A percentile compares a stretch with the other conserved stretches of the same genome.
Conservation (phyloP, 92 coral and sea anemone genomes). For the Isaurus tuberculatus region DNA sequence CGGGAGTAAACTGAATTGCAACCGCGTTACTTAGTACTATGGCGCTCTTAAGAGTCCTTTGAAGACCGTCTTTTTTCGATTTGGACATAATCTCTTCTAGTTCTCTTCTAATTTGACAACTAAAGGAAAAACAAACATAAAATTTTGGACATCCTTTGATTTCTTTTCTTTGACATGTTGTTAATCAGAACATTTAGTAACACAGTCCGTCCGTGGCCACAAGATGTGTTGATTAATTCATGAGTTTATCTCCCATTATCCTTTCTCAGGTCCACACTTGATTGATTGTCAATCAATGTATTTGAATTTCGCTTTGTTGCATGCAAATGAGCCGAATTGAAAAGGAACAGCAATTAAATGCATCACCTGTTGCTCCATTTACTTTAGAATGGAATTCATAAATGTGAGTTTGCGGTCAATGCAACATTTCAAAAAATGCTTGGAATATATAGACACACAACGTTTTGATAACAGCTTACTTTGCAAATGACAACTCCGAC, state of each 20-base stretch:
- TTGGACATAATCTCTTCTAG: slow-evolving; percentile 18
- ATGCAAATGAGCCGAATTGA: slow-evolving; percentile 35
- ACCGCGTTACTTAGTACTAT: slow-evolving; percentile 78
- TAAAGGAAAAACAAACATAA: neutral
- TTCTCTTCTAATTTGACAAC: neutral
- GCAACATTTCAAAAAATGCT: slow-evolving; percentile 8
- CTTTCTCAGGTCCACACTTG: neutral
- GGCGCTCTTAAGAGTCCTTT: slow-evolving; percentile 73
- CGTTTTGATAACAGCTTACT: neutral
- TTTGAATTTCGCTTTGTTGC: neutral
- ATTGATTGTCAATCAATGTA: slow-evolving; percentile 41
- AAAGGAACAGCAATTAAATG: neutral
- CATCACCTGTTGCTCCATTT: slow-evolving; percentile 4
- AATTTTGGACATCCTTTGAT: neutral
- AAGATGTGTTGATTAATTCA: slow-evolving; percentile 46
- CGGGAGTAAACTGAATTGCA: slow-evolving; percentile 71
- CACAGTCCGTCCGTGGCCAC: neutral
- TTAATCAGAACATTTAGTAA: slow-evolving; percentile 17
- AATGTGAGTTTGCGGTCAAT: slow-evolving; percentile 22
- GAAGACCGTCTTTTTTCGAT: slow-evolving; percentile 29
- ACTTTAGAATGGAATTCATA: slow-evolving; percentile 27
- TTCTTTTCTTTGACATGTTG: slow-evolving; percentile 21
- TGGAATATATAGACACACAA: neutral
- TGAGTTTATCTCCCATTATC: slow-evolving; percentile 39
- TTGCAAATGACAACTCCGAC: neutral